A percentile compares a stretch with the other conserved stretches of the same genome.
Evolutionary conservation across 2,797 vertebrate genomes (phyloP).

Genomic region (Uromys caudimaculatus): DNA sequence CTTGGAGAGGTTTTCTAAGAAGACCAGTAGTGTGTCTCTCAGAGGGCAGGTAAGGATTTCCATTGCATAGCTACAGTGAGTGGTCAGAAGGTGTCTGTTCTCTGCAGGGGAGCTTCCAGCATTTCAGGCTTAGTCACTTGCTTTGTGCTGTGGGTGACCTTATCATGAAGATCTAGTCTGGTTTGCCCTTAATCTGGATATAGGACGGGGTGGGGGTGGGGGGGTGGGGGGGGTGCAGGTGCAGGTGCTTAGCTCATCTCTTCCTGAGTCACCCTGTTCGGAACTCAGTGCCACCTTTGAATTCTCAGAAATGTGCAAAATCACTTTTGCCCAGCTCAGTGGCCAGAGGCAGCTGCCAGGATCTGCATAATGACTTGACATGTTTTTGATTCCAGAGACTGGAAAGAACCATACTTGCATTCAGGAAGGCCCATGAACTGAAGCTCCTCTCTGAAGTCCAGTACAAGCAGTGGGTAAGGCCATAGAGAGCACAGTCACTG

Average conservation of each 20-base stretch:
- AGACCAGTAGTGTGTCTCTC: slow-evolving; percentile 92
- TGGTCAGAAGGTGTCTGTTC: background rate
- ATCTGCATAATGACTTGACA: slow-evolving; percentile 9
- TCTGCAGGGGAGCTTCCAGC: background rate
- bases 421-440: slow-evolving; percentile 90
- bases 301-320: slow-evolving; percentile 23
- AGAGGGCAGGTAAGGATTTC: slow-evolving; percentile 90
- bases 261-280: background rate
- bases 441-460: slow-evolving; percentile 90
- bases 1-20: slow-evolving; percentile 93
- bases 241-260: background rate
- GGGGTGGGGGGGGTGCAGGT: background rate
- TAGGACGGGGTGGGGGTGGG: too few species aligned
- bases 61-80: background rate
- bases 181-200: background rate
- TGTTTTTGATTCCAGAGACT: slow-evolving; percentile 90
- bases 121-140: background rate
- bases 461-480: slow-evolving; percentile 95
- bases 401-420: slow-evolving; percentile 89
- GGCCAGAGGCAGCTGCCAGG: background rate
- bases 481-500: background rate
- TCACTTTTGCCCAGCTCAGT: background rate
- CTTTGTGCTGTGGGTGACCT: background rate
- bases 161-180: background rate
- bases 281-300: background rate